A percentile compares a stretch with the other conserved stretches of the same genome.
phyloP scores from a whole-genome alignment of 2,797 vertebrate species.

The Gadopsis marmoratus region DNA sequence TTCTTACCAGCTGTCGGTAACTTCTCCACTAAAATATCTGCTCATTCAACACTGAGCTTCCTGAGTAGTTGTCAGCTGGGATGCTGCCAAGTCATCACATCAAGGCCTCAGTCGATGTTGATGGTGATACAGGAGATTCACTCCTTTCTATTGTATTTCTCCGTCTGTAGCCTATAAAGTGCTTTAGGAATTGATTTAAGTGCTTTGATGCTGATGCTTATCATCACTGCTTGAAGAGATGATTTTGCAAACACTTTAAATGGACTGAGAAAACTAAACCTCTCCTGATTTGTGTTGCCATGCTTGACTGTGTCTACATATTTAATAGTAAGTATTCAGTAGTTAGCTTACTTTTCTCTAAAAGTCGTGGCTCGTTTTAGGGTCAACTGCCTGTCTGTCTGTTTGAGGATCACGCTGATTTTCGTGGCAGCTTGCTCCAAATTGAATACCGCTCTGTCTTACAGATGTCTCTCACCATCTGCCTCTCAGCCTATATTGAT shows the following conservation, averaged over 20 bases:
- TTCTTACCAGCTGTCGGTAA: slow-evolving; percentile 51
- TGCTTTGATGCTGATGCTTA: neutral
- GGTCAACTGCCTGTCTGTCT: neutral
- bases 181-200: slow-evolving; percentile 1
- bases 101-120: slow-evolving; percentile 4
- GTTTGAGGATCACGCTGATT: slow-evolving; percentile 18
- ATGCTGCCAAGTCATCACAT: slow-evolving; percentile 33
- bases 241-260: neutral
- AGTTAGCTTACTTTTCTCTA: neutral
- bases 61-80: slow-evolving; percentile 37
- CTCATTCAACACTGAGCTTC: slow-evolving; percentile 46
- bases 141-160: slow-evolving; percentile 15
- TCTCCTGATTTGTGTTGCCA: neutral
- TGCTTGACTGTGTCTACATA: neutral
- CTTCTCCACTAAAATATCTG: slow-evolving; percentile 54
- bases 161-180: slow-evolving; percentile 2
- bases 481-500: slow-evolving; percentile 32
- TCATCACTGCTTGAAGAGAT: neutral
- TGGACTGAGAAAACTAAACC: neutral
- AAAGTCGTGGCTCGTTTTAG: neutral
- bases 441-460: slow-evolving; percentile 20
- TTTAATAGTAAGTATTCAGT: neutral
- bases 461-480: slow-evolving; percentile 46
- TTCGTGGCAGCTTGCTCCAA: slow-evolving; percentile 24
- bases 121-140: neutral